Conservation (phyloP, 2,113 vertebrate genomes). For the Anolis carolinensis region DNA sequence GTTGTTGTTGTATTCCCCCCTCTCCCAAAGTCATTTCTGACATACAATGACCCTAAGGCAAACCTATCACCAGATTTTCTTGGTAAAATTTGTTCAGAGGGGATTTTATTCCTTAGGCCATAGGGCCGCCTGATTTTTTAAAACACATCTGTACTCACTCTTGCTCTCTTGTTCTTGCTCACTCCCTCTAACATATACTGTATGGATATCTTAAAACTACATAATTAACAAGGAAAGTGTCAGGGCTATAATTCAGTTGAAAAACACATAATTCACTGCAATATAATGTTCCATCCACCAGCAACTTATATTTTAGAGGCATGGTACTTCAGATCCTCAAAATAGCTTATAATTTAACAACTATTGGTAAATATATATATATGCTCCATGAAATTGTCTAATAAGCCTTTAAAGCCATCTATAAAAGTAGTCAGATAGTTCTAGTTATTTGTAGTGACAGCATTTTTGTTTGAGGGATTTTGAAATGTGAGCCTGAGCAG, state of each 20-base stretch:
- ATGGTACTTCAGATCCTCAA: background rate
- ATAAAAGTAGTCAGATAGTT: background rate
- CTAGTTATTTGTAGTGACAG: background rate
- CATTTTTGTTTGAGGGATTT: background rate
- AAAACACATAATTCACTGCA: background rate
- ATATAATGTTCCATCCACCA: background rate
- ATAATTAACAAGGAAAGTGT: background rate
- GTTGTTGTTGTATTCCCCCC: too few species aligned
- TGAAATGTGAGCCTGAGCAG: background rate
- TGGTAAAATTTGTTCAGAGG: too few species aligned
- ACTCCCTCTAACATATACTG: too few species aligned
- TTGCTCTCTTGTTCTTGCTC: too few species aligned
- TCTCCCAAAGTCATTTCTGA: too few species aligned
- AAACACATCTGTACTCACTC: too few species aligned
- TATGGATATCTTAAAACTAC: background rate
- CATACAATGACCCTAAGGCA: too few species aligned
- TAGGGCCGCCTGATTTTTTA: too few species aligned
- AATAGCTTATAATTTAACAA: too few species aligned
- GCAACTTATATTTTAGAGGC: background rate
- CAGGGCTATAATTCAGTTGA: background rate
- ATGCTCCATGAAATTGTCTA: background rate
- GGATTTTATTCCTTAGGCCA: too few species aligned
- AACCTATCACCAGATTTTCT: too few species aligned
- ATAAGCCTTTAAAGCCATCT: background rate
- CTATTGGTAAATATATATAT: background rate